Evolutionary conservation across 1,140 invertebrate genomes (phyloP).

Genomic region (Saccostrea cuccullata): DNA sequence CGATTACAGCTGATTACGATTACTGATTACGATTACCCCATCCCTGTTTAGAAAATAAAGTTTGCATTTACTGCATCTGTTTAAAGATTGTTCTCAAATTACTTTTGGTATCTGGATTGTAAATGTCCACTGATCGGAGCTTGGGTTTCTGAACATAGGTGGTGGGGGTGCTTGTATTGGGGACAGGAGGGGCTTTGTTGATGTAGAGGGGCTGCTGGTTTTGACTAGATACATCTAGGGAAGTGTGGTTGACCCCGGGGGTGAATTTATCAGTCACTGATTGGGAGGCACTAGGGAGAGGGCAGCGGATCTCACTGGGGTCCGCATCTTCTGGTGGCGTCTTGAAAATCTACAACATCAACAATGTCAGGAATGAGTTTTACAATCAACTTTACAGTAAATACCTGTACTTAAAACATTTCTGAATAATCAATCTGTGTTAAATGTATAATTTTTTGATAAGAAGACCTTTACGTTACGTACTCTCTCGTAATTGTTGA

Average conservation of each 20-base stretch:
- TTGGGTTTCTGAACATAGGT: conserved; percentile 34
- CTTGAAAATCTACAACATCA: conserved; percentile 78
- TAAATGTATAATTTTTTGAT: background rate
- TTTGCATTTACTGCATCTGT: too few relatives aligned
- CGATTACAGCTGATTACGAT: too few relatives aligned
- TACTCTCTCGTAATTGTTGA: conserved; percentile 93
- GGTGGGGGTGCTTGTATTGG: conserved; percentile 30
- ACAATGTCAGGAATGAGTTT: background rate
- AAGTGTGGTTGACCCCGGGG: conserved; percentile 52
- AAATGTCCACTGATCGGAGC: conserved; percentile 65
- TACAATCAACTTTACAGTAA: too few relatives aligned
- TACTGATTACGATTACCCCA: too few relatives aligned
- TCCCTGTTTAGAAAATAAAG: too few relatives aligned
- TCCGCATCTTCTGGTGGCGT: conserved; percentile 75
- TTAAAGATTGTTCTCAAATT: conserved; percentile 20
- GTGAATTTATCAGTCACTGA: conserved; percentile 54
- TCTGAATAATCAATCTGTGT: background rate
- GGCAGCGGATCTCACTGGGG: conserved; percentile 54
- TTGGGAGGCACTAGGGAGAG: conserved; percentile 22
- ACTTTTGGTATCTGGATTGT: conserved; percentile 68
- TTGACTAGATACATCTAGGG: conserved; percentile 46
- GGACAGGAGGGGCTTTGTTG: conserved; percentile 63
- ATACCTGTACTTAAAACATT: too few relatives aligned
- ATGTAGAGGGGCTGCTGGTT: conserved; percentile 60
- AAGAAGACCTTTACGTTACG: conserved; percentile 18